Conservation (phyloP, 2,113 vertebrate species). For the Pachypanchax playfairii region DNA sequence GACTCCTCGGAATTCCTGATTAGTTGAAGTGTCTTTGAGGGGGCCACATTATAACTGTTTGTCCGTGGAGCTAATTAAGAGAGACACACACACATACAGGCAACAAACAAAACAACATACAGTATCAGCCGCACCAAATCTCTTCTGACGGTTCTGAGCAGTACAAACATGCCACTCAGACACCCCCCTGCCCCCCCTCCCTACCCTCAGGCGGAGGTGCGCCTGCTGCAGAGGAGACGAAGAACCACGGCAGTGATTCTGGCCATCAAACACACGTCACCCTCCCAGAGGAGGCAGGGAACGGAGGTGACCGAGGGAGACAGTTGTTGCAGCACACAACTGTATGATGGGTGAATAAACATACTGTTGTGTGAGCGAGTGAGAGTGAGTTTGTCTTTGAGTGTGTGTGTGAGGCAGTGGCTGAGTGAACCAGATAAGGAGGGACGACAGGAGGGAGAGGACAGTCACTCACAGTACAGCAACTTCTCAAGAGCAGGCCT, state of each 20-base stretch:
- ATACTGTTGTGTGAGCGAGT: constrained; percentile 10
- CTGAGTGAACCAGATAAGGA: constrained; percentile 65
- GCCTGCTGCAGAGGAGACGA: constrained; percentile 52
- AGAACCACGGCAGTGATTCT: constrained; percentile 63
- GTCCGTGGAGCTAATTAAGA: constrained; percentile 65
- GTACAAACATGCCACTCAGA: constrained; percentile 60
- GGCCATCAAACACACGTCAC: constrained; percentile 75
- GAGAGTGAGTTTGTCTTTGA: constrained; percentile 33
- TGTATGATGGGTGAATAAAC: constrained; percentile 59
- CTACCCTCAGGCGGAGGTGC: constrained; percentile 25
- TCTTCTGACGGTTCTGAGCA: constrained; percentile 64
- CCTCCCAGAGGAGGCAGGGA: constrained; percentile 61
- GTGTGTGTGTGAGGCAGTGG: constrained; percentile 26
- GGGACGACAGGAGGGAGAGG: constrained; percentile 54
- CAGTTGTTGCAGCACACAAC: constrained; percentile 60
- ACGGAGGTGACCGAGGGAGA: constrained; percentile 67
- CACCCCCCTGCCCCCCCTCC: constrained; percentile 11
- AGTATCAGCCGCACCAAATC: constrained; percentile 64
- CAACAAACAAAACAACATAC: constrained; percentile 66
- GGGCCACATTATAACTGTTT: constrained; percentile 52
- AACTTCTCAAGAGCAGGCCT: constrained; percentile 75
- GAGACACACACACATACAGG: constrained; percentile 53
- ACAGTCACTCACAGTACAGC: constrained; percentile 69
- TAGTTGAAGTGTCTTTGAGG: constrained; percentile 65
- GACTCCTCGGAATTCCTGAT: constrained; percentile 70